These are phyloP conservation scores for Gouania willdenowi DNA, from an alignment of 2,797 vertebrate species.

Conservation along the genomic window DNA sequence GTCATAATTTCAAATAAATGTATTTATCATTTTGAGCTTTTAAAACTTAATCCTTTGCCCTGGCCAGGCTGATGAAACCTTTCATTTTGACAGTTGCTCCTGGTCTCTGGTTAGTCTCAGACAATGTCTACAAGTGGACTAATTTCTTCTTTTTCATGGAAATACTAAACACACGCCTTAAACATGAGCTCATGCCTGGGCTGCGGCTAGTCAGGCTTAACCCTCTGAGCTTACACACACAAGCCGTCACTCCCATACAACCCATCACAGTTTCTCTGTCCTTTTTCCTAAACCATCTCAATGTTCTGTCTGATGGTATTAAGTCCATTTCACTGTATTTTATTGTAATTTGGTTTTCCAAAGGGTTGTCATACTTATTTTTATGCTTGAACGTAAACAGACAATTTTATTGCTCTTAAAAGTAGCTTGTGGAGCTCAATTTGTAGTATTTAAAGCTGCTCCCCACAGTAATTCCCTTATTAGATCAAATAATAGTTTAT, in stretches of 20 bases:
- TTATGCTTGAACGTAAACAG: no score
- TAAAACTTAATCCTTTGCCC: neutral
- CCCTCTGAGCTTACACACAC: conserved; percentile 48
- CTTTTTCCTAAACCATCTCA: no score
- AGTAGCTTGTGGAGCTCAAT: no score
- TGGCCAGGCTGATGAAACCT: conserved; percentile 1
- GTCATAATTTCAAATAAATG: no score
- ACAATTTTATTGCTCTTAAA: no score
- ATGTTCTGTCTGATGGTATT: conserved; percentile 35
- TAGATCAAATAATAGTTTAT: no score
- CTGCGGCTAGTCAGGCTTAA: conserved; percentile 76
- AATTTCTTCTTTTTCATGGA: conserved; percentile 79
- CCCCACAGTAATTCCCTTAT: no score
- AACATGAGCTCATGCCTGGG: conserved; percentile 81
- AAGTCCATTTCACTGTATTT: no score
- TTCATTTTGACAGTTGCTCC: conserved; percentile 15
- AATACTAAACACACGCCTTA: conserved; percentile 75
- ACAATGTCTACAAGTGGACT: conserved; percentile 46
- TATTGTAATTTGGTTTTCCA: no score
- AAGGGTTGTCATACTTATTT: no score
- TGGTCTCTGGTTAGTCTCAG: conserved; percentile 63
- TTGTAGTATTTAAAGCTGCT: no score
- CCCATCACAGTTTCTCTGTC: conserved; percentile 43
- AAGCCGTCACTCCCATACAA: conserved; percentile 57
- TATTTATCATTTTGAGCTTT: neutral